Percentiles rank a stretch among this genome's conserved stretches.
Evolutionary conservation across 1,140 invertebrate species (phyloP).

Genomic region (Drosophila paulistorum): DNA sequence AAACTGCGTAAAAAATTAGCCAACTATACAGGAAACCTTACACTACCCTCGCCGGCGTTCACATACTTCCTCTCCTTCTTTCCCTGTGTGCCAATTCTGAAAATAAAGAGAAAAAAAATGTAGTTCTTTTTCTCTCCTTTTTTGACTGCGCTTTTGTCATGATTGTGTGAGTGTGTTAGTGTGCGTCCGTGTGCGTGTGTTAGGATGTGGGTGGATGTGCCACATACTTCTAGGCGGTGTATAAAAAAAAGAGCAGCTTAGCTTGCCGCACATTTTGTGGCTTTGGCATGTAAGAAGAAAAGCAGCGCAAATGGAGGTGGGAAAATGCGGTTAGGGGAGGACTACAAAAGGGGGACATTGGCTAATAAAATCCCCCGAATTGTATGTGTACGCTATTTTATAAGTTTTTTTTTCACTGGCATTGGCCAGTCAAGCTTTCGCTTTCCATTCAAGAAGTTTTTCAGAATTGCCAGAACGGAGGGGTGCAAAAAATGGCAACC

Average conservation of each 20-base stretch:
- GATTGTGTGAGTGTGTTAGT: conserved; percentile 31
- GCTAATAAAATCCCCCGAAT: conserved; percentile 60
- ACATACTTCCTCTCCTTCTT: conserved; percentile 17
- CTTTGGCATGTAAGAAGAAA: conserved; percentile 31
- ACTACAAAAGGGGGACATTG: conserved; percentile 15
- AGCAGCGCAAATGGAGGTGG: background rate
- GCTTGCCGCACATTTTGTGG: conserved; percentile 56
- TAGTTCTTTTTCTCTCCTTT: conserved; percentile 31
- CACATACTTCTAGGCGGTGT: conserved; percentile 33
- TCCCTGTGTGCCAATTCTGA: conserved; percentile 20
- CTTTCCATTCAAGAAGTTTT: conserved; percentile 17
- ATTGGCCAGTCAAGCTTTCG: conserved; percentile 15
- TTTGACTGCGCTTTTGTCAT: conserved; percentile 54
- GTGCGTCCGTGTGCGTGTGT: background rate
- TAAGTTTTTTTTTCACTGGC: conserved; percentile 28
- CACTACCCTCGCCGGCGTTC: background rate
- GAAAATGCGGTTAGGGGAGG: background rate
- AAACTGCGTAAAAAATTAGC: conserved; percentile 75
- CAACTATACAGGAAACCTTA: conserved; percentile 34
- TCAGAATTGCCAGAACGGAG: no score
- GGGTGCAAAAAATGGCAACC: background rate
- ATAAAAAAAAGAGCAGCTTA: conserved; percentile 28
- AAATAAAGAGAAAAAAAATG: conserved; percentile 5
- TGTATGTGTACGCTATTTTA: conserved; percentile 53
- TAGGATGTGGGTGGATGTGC: conserved; percentile 7